phyloP scores from a whole-genome alignment of 2,888 invertebrate species.

The Clostera curtula region DNA sequence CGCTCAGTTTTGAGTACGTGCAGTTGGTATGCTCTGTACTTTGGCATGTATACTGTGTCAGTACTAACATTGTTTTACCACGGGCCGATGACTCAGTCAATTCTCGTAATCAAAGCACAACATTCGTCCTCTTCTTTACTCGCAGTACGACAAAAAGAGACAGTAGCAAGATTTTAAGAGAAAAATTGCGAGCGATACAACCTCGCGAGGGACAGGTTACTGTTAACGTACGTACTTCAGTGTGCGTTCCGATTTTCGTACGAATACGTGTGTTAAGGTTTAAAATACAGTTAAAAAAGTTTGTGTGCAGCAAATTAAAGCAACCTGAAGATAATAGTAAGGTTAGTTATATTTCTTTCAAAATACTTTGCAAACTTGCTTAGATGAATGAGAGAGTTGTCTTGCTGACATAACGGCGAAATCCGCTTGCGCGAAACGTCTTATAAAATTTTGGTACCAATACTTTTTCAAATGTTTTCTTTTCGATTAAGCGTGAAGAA shows the following conservation, averaged over 20 bases:
- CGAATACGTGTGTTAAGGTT: constrained; percentile 5
- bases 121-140: constrained; percentile 10
- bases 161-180: constrained; percentile 7
- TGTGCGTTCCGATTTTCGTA: constrained; percentile 18
- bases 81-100: constrained; percentile 25
- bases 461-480: too few species aligned
- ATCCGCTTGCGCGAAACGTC: too few species aligned
- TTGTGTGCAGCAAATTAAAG: constrained; percentile 14
- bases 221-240: constrained; percentile 12
- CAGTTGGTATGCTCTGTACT: too few species aligned
- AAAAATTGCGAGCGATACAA: constrained; percentile 12
- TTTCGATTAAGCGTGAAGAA: too few species aligned
- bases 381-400: too few species aligned
- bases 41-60: too few species aligned
- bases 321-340: constrained; percentile 8
- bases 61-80: constrained; percentile 17
- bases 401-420: too few species aligned
- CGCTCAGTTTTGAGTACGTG: too few species aligned
- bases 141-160: constrained; percentile 5
- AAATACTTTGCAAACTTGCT: too few species aligned
- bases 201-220: too few species aligned
- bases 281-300: constrained; percentile 16
- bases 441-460: too few species aligned
- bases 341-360: constrained; percentile 15
- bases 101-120: constrained; percentile 24